A percentile compares a stretch with the other conserved stretches of the same genome.
These are phyloP conservation scores for Dyspetes luteomarginatus DNA, from an alignment of 2,888 invertebrate genomes.

Conservation along the genomic window DNA sequence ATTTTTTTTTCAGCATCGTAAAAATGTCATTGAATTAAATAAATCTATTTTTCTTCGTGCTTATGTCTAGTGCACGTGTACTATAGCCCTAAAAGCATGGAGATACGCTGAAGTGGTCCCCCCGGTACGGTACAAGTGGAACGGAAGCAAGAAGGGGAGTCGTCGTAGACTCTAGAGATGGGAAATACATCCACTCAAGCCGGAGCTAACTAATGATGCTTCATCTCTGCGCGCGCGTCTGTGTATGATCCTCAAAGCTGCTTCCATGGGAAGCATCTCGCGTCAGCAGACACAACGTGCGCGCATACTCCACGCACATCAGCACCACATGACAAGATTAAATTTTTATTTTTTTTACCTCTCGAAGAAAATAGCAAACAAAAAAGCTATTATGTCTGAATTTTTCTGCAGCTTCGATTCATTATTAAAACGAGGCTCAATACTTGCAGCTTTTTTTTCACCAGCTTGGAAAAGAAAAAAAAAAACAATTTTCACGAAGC, in stretches of 20 bases:
- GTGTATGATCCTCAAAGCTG: constrained; percentile 71
- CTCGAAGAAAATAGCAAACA: no score
- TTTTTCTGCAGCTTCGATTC: no score
- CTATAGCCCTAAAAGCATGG: no score
- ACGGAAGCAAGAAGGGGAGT: constrained; percentile 53
- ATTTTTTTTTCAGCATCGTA: no score
- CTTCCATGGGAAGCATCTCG: constrained; percentile 61
- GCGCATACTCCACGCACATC: constrained; percentile 48
- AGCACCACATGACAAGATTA: neutral
- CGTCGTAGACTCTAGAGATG: constrained; percentile 33
- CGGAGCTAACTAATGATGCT: constrained; percentile 80
- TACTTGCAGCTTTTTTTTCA: neutral
- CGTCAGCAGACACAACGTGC: constrained; percentile 69
- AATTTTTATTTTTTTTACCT: no score
- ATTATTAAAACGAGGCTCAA: neutral
- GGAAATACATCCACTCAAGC: constrained; percentile 74
- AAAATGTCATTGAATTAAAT: no score
- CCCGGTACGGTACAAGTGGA: constrained; percentile 39
- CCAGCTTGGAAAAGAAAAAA: neutral
- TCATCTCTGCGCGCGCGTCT: constrained; percentile 70
- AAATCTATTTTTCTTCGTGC: no score
- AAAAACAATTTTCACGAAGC: constrained; percentile 37
- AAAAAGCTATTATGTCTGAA: no score
- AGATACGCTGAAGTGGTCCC: no score
- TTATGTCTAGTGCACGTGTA: no score